Evolutionary conservation across 2,888 invertebrate genomes (phyloP).

Genomic region (Cryptops parisi): DNA sequence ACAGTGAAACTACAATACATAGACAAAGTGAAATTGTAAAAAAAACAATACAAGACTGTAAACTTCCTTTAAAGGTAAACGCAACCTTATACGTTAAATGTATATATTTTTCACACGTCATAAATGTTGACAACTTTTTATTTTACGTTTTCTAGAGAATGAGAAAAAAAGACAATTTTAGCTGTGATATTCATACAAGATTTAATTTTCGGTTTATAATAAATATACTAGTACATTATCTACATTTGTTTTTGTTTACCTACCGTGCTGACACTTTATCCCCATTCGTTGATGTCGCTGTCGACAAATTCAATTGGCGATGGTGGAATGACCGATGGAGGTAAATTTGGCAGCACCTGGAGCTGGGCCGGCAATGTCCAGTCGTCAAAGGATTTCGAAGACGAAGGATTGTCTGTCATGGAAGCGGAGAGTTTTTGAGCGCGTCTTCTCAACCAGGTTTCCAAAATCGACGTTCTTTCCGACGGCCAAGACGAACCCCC

Average conservation of each 20-base stretch:
- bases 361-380: slow-evolving; percentile 16
- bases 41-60: no score
- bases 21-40: no score
- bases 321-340: slow-evolving; percentile 19
- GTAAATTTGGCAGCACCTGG: slow-evolving; percentile 16
- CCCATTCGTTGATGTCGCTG: background rate
- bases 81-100: no score
- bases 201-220: background rate
- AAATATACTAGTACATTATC: background rate
- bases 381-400: background rate
- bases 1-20: no score
- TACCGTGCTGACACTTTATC: no score
- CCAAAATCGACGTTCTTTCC: background rate
- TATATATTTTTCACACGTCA: no score
- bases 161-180: no score
- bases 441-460: background rate
- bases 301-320: background rate
- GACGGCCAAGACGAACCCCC: no score
- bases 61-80: no score
- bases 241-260: background rate
- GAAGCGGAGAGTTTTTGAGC: background rate
- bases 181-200: no score
- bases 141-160: no score
- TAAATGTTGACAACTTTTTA: no score
- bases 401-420: background rate